phyloP scores from a whole-genome alignment of 2,797 vertebrate genomes.

The Geotrypetes seraphini region DNA sequence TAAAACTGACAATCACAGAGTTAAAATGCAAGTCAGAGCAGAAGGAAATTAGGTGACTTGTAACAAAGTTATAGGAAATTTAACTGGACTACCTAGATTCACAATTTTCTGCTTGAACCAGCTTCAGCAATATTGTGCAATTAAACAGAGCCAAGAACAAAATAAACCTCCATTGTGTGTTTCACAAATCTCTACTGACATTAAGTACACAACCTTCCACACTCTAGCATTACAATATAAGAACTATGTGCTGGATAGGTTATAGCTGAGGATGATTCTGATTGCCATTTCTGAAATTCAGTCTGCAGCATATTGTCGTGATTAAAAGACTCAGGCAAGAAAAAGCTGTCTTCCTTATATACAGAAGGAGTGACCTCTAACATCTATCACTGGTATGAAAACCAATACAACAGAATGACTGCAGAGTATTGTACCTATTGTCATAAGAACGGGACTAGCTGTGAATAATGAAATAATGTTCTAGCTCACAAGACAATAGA shows the following conservation, averaged over 20 bases:
- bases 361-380: background rate
- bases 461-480: background rate
- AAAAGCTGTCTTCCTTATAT: background rate
- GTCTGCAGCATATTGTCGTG: background rate
- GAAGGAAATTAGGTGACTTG: too few species aligned
- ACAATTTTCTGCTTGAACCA: too few species aligned
- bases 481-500: too few species aligned
- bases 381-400: background rate
- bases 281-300: background rate
- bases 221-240: background rate
- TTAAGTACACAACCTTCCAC: background rate
- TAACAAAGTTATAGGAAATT: too few species aligned
- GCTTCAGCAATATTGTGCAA: too few species aligned
- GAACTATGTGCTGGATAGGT: fast-evolving
- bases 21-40: too few species aligned
- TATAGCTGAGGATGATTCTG: background rate
- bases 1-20: too few species aligned
- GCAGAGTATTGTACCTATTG: background rate
- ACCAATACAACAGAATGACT: background rate
- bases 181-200: background rate
- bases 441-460: background rate
- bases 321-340: background rate
- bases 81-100: too few species aligned
- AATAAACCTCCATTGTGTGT: too few species aligned
- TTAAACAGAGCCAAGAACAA: too few species aligned